Conservation (phyloP, 1,140 invertebrate genomes). For the Monomorium pharaonis region DNA sequence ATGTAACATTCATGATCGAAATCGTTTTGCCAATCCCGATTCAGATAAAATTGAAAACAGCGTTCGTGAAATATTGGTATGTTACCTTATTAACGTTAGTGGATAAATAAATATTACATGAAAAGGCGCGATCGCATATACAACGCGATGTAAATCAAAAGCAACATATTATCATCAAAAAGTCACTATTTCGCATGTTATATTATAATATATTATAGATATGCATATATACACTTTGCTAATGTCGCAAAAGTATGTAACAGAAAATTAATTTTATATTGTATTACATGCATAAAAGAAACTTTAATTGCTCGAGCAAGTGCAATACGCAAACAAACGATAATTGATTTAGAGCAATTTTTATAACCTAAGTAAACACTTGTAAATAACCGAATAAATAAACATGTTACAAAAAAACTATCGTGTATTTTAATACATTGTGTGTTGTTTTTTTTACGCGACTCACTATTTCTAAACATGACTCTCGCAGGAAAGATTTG, state of each 20-base stretch:
- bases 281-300: not conserved
- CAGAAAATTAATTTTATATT: slow-evolving; percentile 23
- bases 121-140: slow-evolving; percentile 15
- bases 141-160: not conserved
- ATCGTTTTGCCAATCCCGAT: slow-evolving; percentile 35
- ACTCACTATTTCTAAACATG: slow-evolving; percentile 4
- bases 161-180: slow-evolving; percentile 20
- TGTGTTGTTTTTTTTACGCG: not conserved
- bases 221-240: not conserved
- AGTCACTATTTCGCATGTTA: not conserved
- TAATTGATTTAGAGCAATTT: not conserved
- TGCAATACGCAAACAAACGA: not conserved
- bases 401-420: not conserved
- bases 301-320: not conserved
- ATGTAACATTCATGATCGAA: slow-evolving; percentile 47
- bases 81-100: slow-evolving; percentile 37
- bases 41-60: slow-evolving; percentile 50
- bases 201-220: slow-evolving; percentile 19
- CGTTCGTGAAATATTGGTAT: slow-evolving; percentile 31
- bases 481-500: not conserved
- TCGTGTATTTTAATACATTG: not conserved
- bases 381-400: not conserved
- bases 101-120: slow-evolving; percentile 33
- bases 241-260: slow-evolving; percentile 1
- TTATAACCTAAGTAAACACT: not conserved